Base-by-base conservation (phyloP, 2,797 vertebrate genomes). In the Echiichthys vipera region DNA sequence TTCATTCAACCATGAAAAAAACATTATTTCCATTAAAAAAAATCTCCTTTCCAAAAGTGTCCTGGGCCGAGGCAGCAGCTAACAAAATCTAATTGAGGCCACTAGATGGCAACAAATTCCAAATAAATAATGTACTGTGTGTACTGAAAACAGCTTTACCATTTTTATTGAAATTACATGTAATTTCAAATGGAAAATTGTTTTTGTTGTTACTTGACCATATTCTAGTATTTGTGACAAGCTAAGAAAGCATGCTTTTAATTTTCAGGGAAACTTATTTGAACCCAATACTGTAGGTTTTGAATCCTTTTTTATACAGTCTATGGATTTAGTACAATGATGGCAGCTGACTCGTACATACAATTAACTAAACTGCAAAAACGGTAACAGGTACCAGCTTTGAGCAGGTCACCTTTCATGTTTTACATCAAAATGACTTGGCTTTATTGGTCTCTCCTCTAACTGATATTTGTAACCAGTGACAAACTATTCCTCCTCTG, bases 61-160 rank as follows among this genome's bases (percentile, higher is more conserved):
- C n/a, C n/a, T n/a, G n/a, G n/a, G n/a, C n/a, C n/a, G n/a, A n/a
- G n/a, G n/a, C n/a, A n/a, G n/a, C n/a, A n/a, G 30, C 24, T 65
- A 42, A 5, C 7, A 12, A 17, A 5, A 0, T 45, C 20, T 17
- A 22, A 39, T 30, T 54, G 7, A 36, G 32, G 37, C 87, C 88
- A 88, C 85, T 77, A 90, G 90, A 67, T 89, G 90, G 85, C 78
- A 79, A 36, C 67, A 84, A 50, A 68, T 61, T 64, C 30, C 39
- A 77, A 54, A 63, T 29, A 54, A 81, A 53, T 17, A 14, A n/a
- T n/a, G n/a, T n/a, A n/a, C n/a, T 32, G 2, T 47, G 7, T 45
- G 14, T 2, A 22, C 14, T 45, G 7, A 58, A 36, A 3, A 49
- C 18, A 17, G 17, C 18, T 27, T 17, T 2, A 11, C 0, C 1